A percentile compares a stretch with the other conserved stretches of the same genome.
Conservation (phyloP, 2,797 vertebrate species). For the Lerista edwardsae region DNA sequence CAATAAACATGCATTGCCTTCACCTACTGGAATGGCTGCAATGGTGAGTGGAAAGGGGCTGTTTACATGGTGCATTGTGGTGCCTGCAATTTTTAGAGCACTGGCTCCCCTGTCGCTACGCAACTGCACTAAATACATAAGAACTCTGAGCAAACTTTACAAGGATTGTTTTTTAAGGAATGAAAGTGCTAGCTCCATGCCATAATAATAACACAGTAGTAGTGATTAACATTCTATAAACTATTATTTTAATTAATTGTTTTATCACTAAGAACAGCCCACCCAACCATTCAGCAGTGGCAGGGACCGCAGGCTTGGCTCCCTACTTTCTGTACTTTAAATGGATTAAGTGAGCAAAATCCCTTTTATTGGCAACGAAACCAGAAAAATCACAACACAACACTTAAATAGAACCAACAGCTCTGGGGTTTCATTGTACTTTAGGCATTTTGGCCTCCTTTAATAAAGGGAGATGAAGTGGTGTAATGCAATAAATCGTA, state of each 20-base stretch:
- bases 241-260: slow-evolving; percentile 57
- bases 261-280: slow-evolving; percentile 39
- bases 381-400: not conserved
- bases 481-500: not conserved
- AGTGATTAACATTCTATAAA: slow-evolving; percentile 56
- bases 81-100: no score
- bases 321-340: slow-evolving; percentile 41
- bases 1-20: no score
- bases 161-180: not conserved
- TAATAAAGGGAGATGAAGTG: not conserved
- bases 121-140: no score
- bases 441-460: not conserved
- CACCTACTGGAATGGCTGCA: no score
- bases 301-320: slow-evolving; percentile 9
- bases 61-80: no score
- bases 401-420: not conserved
- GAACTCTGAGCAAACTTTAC: not conserved
- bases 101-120: no score
- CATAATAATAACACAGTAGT: not conserved
- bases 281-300: slow-evolving; percentile 20
- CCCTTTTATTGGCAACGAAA: slow-evolving; percentile 1
- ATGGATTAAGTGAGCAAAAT: slow-evolving; percentile 23
- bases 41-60: no score
- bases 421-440: not conserved
- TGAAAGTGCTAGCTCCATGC: slow-evolving; percentile 19